Conservation (phyloP, 1,140 invertebrate species). For the Apis cerana region DNA sequence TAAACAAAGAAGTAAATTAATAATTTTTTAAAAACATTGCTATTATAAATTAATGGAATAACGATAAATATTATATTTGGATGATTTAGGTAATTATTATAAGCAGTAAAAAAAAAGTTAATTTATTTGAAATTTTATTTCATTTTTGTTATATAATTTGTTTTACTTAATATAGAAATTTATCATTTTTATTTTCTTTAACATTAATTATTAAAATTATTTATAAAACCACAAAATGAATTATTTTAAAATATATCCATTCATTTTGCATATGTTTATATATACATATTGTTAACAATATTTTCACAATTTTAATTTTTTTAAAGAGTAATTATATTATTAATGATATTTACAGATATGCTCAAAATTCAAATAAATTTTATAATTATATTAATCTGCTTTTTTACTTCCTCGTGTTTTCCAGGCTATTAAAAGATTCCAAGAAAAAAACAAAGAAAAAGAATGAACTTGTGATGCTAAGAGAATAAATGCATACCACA, state of each 20-base stretch:
- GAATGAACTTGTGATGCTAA: slow-evolving; percentile 94
- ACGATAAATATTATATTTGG: no score
- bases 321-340: not conserved
- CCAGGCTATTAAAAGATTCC: slow-evolving; percentile 93
- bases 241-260: not conserved
- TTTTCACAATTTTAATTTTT: slow-evolving; percentile 16
- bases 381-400: slow-evolving; percentile 70
- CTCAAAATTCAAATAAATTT: slow-evolving; percentile 13
- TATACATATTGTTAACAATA: slow-evolving; percentile 22
- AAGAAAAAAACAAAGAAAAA: slow-evolving; percentile 94
- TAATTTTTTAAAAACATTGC: not conserved
- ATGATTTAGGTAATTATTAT: not conserved
- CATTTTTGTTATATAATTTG: not conserved
- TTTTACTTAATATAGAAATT: not conserved
- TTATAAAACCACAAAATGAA: not conserved
- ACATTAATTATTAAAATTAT: not conserved
- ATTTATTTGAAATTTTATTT: slow-evolving; percentile 3
- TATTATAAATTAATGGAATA: no score
- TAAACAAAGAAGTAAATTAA: not conserved
- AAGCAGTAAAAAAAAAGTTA: not conserved
- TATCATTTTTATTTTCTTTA: not conserved
- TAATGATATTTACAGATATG: slow-evolving; percentile 38
- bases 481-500: slow-evolving; percentile 97
- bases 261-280: slow-evolving; percentile 3
- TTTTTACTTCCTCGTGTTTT: slow-evolving; percentile 86